Evolutionary conservation across 2,113 vertebrate genomes (phyloP).

Genomic region (Oxyruncus cristatus): DNA sequence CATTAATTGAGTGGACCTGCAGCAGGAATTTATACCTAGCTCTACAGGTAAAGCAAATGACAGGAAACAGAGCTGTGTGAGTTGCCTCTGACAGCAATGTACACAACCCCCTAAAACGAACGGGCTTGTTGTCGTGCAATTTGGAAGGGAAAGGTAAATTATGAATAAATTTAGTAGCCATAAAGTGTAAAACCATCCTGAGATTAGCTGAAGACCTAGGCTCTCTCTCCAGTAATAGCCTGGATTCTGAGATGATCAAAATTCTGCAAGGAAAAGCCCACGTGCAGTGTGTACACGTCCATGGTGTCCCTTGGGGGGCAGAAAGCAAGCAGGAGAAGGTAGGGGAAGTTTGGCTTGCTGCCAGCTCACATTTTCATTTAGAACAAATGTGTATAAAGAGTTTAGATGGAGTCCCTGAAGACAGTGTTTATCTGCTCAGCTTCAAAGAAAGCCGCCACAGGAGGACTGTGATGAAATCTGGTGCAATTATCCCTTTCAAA

Average conservation of each 20-base stretch:
- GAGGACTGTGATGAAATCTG: conserved; percentile 12
- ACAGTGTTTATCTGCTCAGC: background rate
- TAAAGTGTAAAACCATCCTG: background rate
- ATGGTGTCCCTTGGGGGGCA: background rate
- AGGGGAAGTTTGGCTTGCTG: background rate
- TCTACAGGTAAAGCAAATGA: background rate
- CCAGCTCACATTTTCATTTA: conserved; percentile 28
- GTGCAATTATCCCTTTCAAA: conserved; percentile 6
- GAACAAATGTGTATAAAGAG: conserved; percentile 11
- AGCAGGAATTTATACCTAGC: background rate
- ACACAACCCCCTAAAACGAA: background rate
- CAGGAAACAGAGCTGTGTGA: background rate
- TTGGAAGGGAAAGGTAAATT: background rate
- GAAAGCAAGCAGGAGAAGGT: background rate
- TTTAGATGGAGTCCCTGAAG: background rate
- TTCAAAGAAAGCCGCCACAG: background rate
- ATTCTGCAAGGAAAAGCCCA: background rate
- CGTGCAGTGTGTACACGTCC: rapidly evolving
- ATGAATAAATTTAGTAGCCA: background rate
- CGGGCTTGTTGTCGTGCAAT: background rate
- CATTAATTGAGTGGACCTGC: background rate
- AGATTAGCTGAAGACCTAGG: background rate
- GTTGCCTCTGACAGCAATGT: background rate
- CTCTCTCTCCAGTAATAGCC: background rate
- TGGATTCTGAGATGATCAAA: background rate